Evolutionary conservation across 2,888 invertebrate species (phyloP), one percentile per base, ranked within the genome.

Genomic region (Drosophila formosana): DNA sequence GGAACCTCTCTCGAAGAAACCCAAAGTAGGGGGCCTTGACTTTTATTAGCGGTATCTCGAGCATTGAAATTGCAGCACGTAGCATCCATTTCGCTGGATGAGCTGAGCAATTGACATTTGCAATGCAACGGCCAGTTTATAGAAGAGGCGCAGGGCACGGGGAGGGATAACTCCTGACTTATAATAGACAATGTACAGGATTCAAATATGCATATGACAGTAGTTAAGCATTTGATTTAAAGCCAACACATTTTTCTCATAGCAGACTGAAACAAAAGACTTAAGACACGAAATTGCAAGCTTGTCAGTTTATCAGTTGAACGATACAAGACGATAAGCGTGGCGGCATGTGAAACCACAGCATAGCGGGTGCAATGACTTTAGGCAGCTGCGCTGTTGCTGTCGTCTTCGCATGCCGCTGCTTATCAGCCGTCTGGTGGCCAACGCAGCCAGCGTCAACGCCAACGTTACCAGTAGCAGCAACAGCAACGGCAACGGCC

Each of bases 61-160:
- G 72, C 79, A 81, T 70, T 68, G 64, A 51, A 72, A 83, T 88
- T 88, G 70, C 68, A 56, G 55, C 87, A 88, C 89, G 89, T 86
- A 68, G 68, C 87, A 68, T 51, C 68, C 63, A 82, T 83, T 88
- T 86, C 70, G 74, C 52, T 62, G 76, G 67, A 53, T 77, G 66
- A 72, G 68, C 68, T 73, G 64, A 49, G 56, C 77, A 88, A 88
- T 86, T 88, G 78, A 80, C 83, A 79, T 79, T 69, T 67, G 78
- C 65, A 58, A 61, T 64, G 55, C 46, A 61, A 37, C 55, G 77
- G 49, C 25, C 34, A 41, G 51, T 56, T 50, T 45, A n/a, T 25
- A 41, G 13, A 37, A 13, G 25, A 28, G 7, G 26, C 4, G 6
- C 18, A 39, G 32, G 57, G 32, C 4, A 9, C 18, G 47, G 32